Conservation (phyloP, 2,888 invertebrate genomes). For the Hirtodrosophila alboralis region DNA sequence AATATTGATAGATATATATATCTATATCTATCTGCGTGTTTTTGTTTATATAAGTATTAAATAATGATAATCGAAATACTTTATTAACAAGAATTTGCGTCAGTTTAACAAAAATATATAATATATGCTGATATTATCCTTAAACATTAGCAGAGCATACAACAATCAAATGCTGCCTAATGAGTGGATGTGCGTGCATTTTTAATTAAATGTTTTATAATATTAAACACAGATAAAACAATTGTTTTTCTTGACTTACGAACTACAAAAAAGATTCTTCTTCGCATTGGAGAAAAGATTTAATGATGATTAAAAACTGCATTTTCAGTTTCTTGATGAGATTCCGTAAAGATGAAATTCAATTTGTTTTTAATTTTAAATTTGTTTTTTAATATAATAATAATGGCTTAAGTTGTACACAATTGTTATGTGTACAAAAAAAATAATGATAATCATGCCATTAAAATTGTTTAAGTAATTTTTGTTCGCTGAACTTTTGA, state of each 20-base stretch:
- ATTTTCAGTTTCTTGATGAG: constrained; percentile 54
- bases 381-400: constrained; percentile 25
- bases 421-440: constrained; percentile 26
- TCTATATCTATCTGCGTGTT: constrained; percentile 10
- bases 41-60: constrained; percentile 34
- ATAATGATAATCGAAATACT: constrained; percentile 68
- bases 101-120: constrained; percentile 65
- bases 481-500: constrained; percentile 72
- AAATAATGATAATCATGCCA: constrained; percentile 17
- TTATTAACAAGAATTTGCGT: constrained; percentile 69
- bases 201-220: background rate
- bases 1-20: constrained; percentile 22
- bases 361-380: constrained; percentile 10
- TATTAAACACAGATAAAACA: constrained; percentile 56
- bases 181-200: constrained; percentile 22
- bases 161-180: constrained; percentile 40
- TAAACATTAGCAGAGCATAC: constrained; percentile 33
- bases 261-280: constrained; percentile 60
- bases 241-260: constrained; percentile 36
- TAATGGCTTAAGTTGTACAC: constrained; percentile 36
- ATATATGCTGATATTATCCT: constrained; percentile 16
- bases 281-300: constrained; percentile 36
- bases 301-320: constrained; percentile 21
- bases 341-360: constrained; percentile 53
- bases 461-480: constrained; percentile 60